Conservation (phyloP, 2,797 vertebrate genomes). For the Chiloscyllium punctatum region DNA sequence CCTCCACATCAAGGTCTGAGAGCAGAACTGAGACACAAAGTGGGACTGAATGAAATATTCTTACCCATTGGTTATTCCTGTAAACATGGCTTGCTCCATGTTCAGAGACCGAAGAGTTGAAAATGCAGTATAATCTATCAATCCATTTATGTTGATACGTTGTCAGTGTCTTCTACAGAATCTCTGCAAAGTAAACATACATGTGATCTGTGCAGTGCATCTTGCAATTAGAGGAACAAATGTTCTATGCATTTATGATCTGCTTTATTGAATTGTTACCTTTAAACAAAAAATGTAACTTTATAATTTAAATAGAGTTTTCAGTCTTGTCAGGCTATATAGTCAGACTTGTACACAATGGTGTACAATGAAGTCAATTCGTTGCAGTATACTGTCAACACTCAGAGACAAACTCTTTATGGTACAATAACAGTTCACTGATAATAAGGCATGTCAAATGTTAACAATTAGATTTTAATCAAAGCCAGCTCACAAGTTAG, state of each 20-base stretch:
- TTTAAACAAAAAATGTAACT: background rate
- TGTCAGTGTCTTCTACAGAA: background rate
- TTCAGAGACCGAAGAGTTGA: background rate
- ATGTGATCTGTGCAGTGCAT: background rate
- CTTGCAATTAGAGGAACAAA: background rate
- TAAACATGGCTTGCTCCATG: background rate
- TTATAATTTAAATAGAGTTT: background rate
- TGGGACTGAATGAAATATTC: background rate
- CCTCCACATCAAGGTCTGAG: background rate
- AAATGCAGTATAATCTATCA: background rate
- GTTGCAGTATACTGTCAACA: constrained; percentile 47
- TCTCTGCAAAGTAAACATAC: background rate
- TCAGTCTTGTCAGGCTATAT: background rate
- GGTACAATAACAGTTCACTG: constrained; percentile 50
- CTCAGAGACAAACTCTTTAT: constrained; percentile 56
- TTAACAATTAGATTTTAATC: constrained; percentile 90
- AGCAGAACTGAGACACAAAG: background rate
- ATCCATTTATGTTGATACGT: background rate
- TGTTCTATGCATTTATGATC: background rate
- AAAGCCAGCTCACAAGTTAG: constrained; percentile 73
- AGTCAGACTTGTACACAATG: background rate
- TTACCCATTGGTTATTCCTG: background rate
- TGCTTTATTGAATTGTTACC: background rate
- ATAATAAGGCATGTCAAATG: constrained; percentile 61
- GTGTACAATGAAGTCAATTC: background rate